Base-by-base conservation (phyloP, 2,888 invertebrate genomes). In the Epistrophella euchroma region DNA sequence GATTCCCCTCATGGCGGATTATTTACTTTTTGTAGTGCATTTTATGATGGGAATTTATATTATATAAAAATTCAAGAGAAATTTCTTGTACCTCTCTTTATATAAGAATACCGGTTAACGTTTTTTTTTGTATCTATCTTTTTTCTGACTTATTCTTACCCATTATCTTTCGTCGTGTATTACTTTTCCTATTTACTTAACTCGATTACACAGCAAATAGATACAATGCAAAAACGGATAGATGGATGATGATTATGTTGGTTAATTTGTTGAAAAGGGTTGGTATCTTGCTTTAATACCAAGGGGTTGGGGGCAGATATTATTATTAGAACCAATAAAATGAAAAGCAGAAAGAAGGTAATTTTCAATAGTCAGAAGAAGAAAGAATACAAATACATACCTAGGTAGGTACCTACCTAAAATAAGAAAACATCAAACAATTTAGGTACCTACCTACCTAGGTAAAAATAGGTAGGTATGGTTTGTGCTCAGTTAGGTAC, bases 101-200 rank as follows among this genome's bases (percentile, higher is more conserved):
- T 56, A 10, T 17, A 1, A 7, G 6, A 25, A 13, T 62, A 11
- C 62, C 5, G 19, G 35, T 28, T 25, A 13, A 52, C 3, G 25
- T 52, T 52, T n/a, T 52, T 52, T 52, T 35, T 15, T 64, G 19
- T 32, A 40, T 40, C 37, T 19, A 58, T 43, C 35, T 55, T 72
- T 56, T 45, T 19, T 45, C 25, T 22, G 72, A 60, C 37, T 25
- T 35, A 15, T 35, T 7, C 35, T 35, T 58, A 32, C 9, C 37
- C 60, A 47, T 50, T 50, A 66, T 68, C 37, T 68, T 66, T 66
- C 19, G 52, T 60, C 4, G 40, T 43, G 40, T 80, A 50, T 81
- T 81, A 73, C 58, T 77, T 81, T 81, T 82, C 70, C 68, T 82
- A 81, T 86, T 86, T 86, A 86, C 85, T 81, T 52, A 73, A 66